A percentile compares a stretch with the other conserved stretches of the same genome.
phyloP scores from a whole-genome alignment of 2,888 invertebrate genomes.

The Scaptomyza polygonia region DNA sequence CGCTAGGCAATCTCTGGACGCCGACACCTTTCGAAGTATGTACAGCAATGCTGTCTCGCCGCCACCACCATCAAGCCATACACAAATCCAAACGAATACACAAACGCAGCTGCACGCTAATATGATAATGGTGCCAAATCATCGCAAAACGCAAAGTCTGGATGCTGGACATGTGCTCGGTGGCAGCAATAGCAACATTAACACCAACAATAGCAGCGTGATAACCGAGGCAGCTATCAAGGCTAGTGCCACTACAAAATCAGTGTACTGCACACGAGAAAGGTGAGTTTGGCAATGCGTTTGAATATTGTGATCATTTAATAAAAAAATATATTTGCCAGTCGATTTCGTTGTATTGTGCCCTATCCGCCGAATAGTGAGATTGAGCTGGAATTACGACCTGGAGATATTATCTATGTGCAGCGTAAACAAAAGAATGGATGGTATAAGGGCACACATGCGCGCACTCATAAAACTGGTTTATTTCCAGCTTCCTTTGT shows the following conservation, averaged over 20 bases:
- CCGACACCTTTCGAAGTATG: constrained; percentile 71
- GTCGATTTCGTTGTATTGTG: constrained; percentile 94
- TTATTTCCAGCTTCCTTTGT: constrained; percentile 98
- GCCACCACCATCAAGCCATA: constrained; percentile 55
- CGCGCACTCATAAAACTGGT: constrained; percentile 95
- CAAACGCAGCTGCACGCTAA: constrained; percentile 67
- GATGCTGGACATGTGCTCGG: constrained; percentile 87
- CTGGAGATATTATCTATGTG: constrained; percentile 96
- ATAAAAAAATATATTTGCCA: constrained; percentile 34
- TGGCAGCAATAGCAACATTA: constrained; percentile 35
- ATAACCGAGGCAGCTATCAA: constrained; percentile 79
- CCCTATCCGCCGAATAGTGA: constrained; percentile 98
- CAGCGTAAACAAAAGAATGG: constrained; percentile 96
- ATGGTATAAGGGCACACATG: constrained; percentile 97
- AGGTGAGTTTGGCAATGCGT: constrained; percentile 58
- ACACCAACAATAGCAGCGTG: constrained; percentile 26
- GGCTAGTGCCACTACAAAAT: constrained; percentile 81
- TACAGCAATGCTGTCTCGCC: constrained; percentile 59
- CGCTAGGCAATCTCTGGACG: constrained; percentile 77
- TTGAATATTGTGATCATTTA: background rate
- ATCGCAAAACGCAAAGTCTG: constrained; percentile 93
- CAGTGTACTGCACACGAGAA: constrained; percentile 85
- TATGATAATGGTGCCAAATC: constrained; percentile 84
- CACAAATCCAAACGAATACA: constrained; percentile 34
- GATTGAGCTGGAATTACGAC: constrained; percentile 94